Conservation (phyloP, 37 sponge, comb jelly and placozoan genomes). For the Amphimedon queenslandica region DNA sequence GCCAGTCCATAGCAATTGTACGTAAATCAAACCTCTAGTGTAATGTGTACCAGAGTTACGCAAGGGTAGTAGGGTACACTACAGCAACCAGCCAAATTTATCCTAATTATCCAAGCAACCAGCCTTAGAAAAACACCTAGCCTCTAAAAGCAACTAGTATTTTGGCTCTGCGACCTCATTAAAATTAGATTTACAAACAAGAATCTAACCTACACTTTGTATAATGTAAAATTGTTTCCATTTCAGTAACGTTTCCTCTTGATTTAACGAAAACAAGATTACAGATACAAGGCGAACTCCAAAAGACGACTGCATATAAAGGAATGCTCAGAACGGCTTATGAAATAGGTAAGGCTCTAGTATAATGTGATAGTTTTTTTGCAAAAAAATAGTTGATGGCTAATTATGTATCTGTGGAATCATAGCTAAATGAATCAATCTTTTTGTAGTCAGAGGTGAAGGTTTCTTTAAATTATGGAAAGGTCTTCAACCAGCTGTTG, state of each 20-base stretch:
- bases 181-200: too few species aligned
- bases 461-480: conserved; percentile 72
- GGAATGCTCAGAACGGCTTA: conserved; percentile 62
- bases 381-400: not conserved
- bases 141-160: too few species aligned
- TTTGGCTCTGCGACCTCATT: too few species aligned
- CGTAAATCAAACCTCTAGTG: too few species aligned
- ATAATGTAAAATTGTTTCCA: not conserved
- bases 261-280: conserved; percentile 85
- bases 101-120: too few species aligned
- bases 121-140: too few species aligned
- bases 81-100: too few species aligned
- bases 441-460: conserved; percentile 60
- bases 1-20: too few species aligned
- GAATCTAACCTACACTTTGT: not conserved
- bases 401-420: too few species aligned
- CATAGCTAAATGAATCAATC: too few species aligned
- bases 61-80: too few species aligned
- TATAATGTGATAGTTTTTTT: conserved; percentile 9
- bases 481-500: conserved; percentile 70
- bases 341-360: conserved; percentile 62
- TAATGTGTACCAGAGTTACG: too few species aligned
- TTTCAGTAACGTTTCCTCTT: conserved; percentile 80
- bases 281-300: conserved; percentile 69
- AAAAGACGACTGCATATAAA: conserved; percentile 17